phyloP scores from a whole-genome alignment of 2,113 vertebrate species.

The Solenodon paradoxus region DNA sequence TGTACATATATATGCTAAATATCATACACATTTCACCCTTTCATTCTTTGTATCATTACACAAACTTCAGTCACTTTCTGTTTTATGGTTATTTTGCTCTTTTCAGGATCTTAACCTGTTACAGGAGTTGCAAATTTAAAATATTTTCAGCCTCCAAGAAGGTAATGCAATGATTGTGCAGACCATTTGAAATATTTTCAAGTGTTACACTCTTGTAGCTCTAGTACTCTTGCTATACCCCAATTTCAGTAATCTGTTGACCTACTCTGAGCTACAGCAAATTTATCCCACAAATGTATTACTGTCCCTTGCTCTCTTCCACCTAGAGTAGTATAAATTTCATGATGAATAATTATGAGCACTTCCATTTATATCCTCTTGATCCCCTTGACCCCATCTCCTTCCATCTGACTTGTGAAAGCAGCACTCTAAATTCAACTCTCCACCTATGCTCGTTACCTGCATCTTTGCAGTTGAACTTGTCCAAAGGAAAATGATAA shows the following conservation, averaged over 20 bases:
- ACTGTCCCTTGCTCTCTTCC: neutral
- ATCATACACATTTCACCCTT: too few species aligned
- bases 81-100: slow-evolving; percentile 14
- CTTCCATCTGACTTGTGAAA: slow-evolving; percentile 16
- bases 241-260: neutral
- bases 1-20: neutral
- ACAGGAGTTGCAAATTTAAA: neutral
- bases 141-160: neutral
- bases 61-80: neutral
- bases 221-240: too few species aligned
- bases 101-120: neutral
- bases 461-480: neutral
- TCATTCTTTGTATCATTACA: neutral
- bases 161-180: neutral
- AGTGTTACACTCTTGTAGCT: neutral
- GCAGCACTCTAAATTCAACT: neutral
- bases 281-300: neutral
- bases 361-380: neutral
- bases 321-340: neutral
- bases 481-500: neutral
- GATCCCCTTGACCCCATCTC: neutral
- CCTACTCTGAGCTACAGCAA: neutral
- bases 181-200: neutral
- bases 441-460: neutral
- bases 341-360: neutral